These are phyloP conservation scores for Calliphora vicina DNA, from an alignment of 1,140 invertebrate species.

Conservation along the genomic window DNA sequence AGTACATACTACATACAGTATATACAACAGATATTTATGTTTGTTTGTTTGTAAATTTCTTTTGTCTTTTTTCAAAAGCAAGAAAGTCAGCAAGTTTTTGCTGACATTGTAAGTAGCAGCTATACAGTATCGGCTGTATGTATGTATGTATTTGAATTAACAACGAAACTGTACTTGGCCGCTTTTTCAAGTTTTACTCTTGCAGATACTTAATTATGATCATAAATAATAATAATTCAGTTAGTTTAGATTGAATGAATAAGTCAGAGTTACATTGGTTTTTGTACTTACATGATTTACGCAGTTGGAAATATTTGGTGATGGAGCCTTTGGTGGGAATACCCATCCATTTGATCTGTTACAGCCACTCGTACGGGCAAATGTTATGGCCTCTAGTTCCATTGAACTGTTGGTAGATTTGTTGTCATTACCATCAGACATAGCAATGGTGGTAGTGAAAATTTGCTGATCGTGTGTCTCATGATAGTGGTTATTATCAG, in stretches of 20 bases:
- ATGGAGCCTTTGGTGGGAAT: conserved; percentile 77
- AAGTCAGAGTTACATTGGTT: background rate
- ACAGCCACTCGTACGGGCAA: background rate
- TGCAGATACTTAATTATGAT: background rate
- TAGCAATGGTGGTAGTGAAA: background rate
- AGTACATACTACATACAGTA: no score
- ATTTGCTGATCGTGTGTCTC: conserved; percentile 44
- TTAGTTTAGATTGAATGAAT: background rate
- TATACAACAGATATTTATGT: no score
- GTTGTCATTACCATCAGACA: conserved; percentile 14
- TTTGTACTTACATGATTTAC: conserved; percentile 74
- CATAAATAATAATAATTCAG: no score
- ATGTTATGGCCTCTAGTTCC: conserved; percentile 65
- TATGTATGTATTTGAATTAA: background rate
- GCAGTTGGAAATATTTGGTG: conserved; percentile 77
- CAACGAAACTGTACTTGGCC: background rate
- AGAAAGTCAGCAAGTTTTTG: background rate
- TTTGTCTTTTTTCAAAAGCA: no score
- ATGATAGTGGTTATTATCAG: conserved; percentile 41
- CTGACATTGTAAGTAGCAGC: background rate
- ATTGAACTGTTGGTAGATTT: background rate
- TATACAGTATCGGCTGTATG: background rate
- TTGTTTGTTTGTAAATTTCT: no score
- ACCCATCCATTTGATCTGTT: conserved; percentile 73
- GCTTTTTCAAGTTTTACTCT: background rate